Evolutionary conservation across 2,113 vertebrate species (phyloP).

Genomic region (Rhodinocichla rosea): DNA sequence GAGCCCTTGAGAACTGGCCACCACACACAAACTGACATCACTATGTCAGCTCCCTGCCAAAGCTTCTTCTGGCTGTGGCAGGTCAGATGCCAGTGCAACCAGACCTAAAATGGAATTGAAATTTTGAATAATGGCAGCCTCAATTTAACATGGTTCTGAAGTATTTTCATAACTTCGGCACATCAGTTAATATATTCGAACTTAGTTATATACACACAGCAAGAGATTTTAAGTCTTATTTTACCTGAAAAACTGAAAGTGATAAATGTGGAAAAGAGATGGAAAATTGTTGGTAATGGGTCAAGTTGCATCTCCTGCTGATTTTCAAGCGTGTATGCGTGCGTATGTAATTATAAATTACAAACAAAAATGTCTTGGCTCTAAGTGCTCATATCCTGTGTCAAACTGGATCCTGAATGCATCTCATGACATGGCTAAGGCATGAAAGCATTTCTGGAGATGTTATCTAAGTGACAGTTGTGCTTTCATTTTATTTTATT

Average conservation of each 20-base stretch:
- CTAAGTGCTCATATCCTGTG: slow-evolving; percentile 5
- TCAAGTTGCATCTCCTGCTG: slow-evolving; percentile 1
- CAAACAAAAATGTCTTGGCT: slow-evolving; percentile 46
- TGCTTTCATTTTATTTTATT: slow-evolving; percentile 21
- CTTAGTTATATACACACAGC: not conserved
- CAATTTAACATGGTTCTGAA: not conserved
- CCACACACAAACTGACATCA: not conserved
- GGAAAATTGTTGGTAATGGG: not conserved
- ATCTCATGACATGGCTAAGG: slow-evolving; percentile 27
- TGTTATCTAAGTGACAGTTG: not conserved
- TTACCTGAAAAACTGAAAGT: not conserved
- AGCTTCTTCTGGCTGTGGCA: not conserved
- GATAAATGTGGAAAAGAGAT: not conserved
- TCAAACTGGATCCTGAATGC: slow-evolving; percentile 27
- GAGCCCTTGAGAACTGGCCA: not conserved
- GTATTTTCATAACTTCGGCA: not conserved
- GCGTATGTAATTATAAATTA: slow-evolving; percentile 13
- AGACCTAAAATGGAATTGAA: slow-evolving; percentile 35
- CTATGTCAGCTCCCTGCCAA: not conserved
- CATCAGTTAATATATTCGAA: not conserved
- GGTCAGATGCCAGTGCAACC: not conserved
- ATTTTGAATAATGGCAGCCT: not conserved
- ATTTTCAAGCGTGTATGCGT: not conserved
- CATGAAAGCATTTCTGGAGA: slow-evolving; percentile 43
- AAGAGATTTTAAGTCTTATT: not conserved